Evolutionary conservation across 2,888 invertebrate genomes (phyloP), one percentile per base, ranked within the genome.

Genomic region (Ophonus ardosiacus): DNA sequence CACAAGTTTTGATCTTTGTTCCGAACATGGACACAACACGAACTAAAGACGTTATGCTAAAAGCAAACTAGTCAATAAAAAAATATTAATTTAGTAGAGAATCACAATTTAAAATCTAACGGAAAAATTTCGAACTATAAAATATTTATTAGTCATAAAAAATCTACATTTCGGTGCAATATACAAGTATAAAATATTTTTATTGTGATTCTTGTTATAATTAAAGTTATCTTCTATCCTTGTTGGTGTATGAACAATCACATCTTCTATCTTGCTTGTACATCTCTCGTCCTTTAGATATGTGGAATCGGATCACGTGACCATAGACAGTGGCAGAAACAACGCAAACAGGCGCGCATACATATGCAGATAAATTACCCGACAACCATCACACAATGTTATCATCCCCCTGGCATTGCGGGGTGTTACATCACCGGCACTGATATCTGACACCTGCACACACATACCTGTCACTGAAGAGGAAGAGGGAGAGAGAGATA

Each of bases 321-420:
- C 38, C 31, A 24, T 10, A 24, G 68, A 31, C 68, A 24, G 8
- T 63, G 63, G 31, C 63, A 68, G 68, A 15, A 68, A 68, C 68
- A 68, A 15, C 38, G 31, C 10, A 24, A 24, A 68, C 68, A 68
- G 68, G 38, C 68, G n/a, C 68, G 38, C 68, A 68, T 68, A 31
- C 68, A 68, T 68, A 68, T 68, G 68, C 68, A 68, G 68, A 68
- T 68, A 68, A 68, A 68, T 68, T 68, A 68, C 68, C 68, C 31
- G 68, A 68, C 68, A 68, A 68, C 68, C 24, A 24, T 15, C 68
- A 3, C 38, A 68, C 68, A 68, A 68, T 68, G 68, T 68, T 68
- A 68, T 68, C 68, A 68, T 8, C 10, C 68, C 7, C 21, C 6
- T 31, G 31, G 15, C 15, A 17, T 31, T 68, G 68, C n/a, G 10